Base-by-base conservation (phyloP, 1,140 invertebrate species). In the Sinonovacula constricta region DNA sequence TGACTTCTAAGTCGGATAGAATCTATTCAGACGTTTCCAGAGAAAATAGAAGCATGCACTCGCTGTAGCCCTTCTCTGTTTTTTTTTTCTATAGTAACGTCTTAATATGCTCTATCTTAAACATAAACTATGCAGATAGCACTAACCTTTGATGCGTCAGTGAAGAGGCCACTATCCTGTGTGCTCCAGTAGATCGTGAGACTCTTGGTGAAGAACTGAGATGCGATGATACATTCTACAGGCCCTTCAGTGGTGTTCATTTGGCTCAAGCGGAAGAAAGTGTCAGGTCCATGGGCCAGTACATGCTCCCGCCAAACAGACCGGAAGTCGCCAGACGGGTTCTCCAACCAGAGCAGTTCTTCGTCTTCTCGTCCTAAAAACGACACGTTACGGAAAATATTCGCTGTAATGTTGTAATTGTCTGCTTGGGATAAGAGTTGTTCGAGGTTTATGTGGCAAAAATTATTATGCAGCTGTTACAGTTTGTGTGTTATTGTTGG, bases 281-380 rank as follows among this genome's bases (percentile, higher is more conserved):
- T 87, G 63, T 91, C 91, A 0, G 89, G 86, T 4, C 89, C 89
- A 60, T 83, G 69, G 12, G 83, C 81, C 3, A 92, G 72, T 22
- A 90, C 72, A 66, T 91, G 87, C 26, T 87, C 79, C 10, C 63
- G 70, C 91, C 91, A 91, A 24, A 62, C 62, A 0, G 80, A 77
- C 53, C 66, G 74, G 26, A 79, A 71, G 12, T 85, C 82, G 0
- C 45, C 63, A 0, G 80, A 85, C 1, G 90, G 90, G 65, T 91
- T 88, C 77, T 90, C 86, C 56, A 90, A 72, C 89, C 89, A 90
- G 14, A 89, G 54, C 10, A 91, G 72, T 36, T 90, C 80, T n/a
- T 85, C 88, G 62, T 87, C 63, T 71, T 85, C 56, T 39, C 39
- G 51, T 66, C 86, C 88, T 85, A 53, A n/a, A n/a, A n/a, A n/a